Evolutionary conservation across 2,113 vertebrate species (phyloP), one percentile per base, ranked within the genome.

Genomic region (Sapayoa aenigma): DNA sequence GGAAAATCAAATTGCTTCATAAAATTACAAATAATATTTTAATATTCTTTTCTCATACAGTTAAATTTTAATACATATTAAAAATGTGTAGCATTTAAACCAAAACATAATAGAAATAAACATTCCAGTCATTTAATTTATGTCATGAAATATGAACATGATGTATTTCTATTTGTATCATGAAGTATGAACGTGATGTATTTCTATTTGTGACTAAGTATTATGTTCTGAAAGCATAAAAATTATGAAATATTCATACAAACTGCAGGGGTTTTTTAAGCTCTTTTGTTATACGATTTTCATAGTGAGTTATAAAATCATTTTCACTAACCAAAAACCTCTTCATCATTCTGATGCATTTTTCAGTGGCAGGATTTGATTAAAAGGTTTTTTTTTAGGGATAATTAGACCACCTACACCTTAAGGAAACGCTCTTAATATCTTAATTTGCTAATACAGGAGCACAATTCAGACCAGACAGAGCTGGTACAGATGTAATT

Each of bases 161-260:
- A 23, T 31, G 12, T 15, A 9, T 33, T 85, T 93, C 65, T 82
- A 58, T 93, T 78, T 92, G 23, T 9, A n/a, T 14, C 37, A 30
- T 4, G 0, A 88, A 75, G 52, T 68, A 68, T 6, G 30, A 83
- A 23, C 11, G 10, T 0, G 0, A 23, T 31, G 12, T 15, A 9
- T 33, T 85, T 93, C 65, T 82, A 58, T 93, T 78, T 92, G 23
- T 9, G 6, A 44, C 49, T 83, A 44, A 80, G 14, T 5, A 24
- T 5, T 74, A 22, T 4, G 0, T 52, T 83, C 72, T 44, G 28
- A 22, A 83, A 92, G 37, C 30, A 27, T 9, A 31, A 72, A 88
- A 56, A 24, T 49, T 6, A 71, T 77, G n/a, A 77, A 94, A 87
- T 71, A 94, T 86, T 89, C 13, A 74, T 67, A 10, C 11, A 53